phyloP scores from a whole-genome alignment of 1,140 invertebrate genomes.

The Hormaphis cornu region DNA sequence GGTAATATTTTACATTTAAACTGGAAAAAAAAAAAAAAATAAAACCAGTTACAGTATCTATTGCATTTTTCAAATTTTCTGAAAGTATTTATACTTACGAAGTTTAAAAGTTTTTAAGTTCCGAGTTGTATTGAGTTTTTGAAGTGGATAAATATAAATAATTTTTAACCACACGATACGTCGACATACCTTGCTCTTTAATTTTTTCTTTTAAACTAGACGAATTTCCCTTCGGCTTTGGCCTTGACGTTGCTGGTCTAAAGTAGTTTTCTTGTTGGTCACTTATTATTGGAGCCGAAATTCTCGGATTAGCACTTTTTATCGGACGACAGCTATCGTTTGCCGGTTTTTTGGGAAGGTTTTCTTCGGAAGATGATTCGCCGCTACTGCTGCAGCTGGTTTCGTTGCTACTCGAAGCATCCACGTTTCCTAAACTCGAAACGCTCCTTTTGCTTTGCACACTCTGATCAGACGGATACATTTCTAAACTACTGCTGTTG shows the following conservation, averaged over 20 bases:
- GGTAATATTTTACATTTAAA: too few relatives aligned
- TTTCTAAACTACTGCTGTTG: slow-evolving; percentile 8
- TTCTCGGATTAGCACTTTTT: slow-evolving; percentile 20
- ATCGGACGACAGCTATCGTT: neutral
- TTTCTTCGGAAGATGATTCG: neutral
- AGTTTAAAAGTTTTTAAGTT: too few relatives aligned
- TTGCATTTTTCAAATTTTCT: too few relatives aligned
- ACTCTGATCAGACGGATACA: slow-evolving; percentile 3
- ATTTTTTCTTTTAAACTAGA: slow-evolving; percentile 1
- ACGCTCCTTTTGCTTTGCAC: slow-evolving; percentile 4
- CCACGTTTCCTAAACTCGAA: neutral
- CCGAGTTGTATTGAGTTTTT: too few relatives aligned
- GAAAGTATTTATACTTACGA: too few relatives aligned
- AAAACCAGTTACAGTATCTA: too few relatives aligned
- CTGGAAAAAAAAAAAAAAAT: too few relatives aligned
- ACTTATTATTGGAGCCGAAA: slow-evolving; percentile 11
- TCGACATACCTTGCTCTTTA: slow-evolving; percentile 15
- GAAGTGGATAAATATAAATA: too few relatives aligned
- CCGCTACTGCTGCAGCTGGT: neutral
- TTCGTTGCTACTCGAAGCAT: slow-evolving; percentile 4
- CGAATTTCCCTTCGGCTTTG: neutral
- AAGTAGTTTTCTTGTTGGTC: slow-evolving; percentile 6
- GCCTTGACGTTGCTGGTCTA: slow-evolving; percentile 2
- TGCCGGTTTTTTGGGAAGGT: neutral
- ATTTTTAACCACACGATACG: too few relatives aligned